Evolutionary conservation across 1,140 invertebrate genomes (phyloP).

Genomic region (Penaeus japonicus): DNA sequence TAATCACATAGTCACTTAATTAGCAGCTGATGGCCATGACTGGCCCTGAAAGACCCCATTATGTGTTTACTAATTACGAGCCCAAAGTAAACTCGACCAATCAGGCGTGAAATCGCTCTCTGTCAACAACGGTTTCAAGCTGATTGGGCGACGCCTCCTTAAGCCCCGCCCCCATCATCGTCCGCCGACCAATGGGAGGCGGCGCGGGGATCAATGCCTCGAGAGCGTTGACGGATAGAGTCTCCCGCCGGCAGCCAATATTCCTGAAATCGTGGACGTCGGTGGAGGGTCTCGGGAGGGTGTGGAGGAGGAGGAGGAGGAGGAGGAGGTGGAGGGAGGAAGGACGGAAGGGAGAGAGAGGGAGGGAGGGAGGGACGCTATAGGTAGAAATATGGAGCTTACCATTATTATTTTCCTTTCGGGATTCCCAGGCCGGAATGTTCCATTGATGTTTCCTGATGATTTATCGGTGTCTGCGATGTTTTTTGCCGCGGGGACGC

Average conservation of each 20-base stretch:
- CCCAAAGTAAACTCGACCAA: slow-evolving; percentile 51
- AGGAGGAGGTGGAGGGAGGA: background rate
- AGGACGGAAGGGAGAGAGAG: background rate
- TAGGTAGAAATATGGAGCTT: slow-evolving; percentile 23
- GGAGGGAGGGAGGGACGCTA: background rate
- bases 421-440: no score
- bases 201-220: slow-evolving; percentile 42
- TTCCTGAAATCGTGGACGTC: no score
- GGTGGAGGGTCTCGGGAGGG: no score
- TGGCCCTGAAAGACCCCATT: slow-evolving; percentile 45
- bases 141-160: slow-evolving; percentile 34
- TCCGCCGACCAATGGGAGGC: slow-evolving; percentile 30
- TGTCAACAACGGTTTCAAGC: slow-evolving; percentile 49
- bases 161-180: slow-evolving; percentile 40
- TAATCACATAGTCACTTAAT: slow-evolving; percentile 50
- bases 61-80: slow-evolving; percentile 55
- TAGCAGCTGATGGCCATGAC: slow-evolving; percentile 42
- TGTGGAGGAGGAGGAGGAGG: background rate
- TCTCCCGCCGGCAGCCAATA: no score
- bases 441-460: no score
- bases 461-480: no score
- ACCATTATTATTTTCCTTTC: background rate
- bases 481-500: no score
- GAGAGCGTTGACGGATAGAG: background rate
- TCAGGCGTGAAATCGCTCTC: slow-evolving; percentile 55